phyloP scores from a whole-genome alignment of 2,113 vertebrate genomes.

The Corythornis madagascariensis region DNA sequence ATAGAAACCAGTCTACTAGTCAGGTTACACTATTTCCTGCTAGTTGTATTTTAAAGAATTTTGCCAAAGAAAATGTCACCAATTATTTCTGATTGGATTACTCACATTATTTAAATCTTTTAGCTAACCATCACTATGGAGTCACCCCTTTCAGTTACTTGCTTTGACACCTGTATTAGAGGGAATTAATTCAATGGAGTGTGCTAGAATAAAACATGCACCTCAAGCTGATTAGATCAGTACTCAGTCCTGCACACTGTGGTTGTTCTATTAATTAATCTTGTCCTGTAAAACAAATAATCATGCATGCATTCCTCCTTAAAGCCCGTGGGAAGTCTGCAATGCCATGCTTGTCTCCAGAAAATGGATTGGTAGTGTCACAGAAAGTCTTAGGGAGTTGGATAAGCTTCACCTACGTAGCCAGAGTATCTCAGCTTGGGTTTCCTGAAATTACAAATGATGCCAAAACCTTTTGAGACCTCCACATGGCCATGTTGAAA shows the following conservation, averaged over 20 bases:
- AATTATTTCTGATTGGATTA: slow-evolving; percentile 7
- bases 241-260: rapidly evolving
- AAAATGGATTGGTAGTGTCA: not conserved
- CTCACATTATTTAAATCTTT: slow-evolving; percentile 28
- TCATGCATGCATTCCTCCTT: not conserved
- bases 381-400: not conserved
- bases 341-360: not conserved
- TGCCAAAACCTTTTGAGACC: not conserved
- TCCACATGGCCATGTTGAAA: not conserved
- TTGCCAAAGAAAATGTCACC: slow-evolving; percentile 31
- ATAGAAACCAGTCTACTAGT: slow-evolving; percentile 12
- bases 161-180: slow-evolving; percentile 41
- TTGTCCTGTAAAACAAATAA: rapidly evolving
- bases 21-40: slow-evolving; percentile 19
- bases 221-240: not conserved
- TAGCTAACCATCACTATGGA: not conserved
- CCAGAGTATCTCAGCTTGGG: not conserved
- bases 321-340: not conserved
- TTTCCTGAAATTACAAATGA: not conserved
- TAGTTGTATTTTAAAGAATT: slow-evolving; percentile 37
- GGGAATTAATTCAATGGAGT: not conserved
- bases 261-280: not conserved
- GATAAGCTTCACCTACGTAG: not conserved
- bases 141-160: not conserved
- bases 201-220: not conserved